A percentile compares a stretch with the other conserved stretches of the same genome.
phyloP scores from a whole-genome alignment of 2,113 vertebrate species.

The Poecile atricapillus region DNA sequence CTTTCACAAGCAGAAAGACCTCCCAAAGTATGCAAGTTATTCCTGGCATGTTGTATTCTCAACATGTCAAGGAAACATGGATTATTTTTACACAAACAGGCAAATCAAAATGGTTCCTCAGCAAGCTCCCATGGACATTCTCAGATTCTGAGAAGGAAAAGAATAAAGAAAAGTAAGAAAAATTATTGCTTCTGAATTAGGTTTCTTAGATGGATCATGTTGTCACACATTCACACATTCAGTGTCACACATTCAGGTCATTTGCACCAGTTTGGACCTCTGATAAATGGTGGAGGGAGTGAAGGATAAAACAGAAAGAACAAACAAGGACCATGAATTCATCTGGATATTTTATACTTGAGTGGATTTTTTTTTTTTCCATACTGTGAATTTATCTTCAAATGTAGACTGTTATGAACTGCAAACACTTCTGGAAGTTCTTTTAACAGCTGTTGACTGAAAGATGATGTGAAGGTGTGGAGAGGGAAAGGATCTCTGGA shows the following conservation, averaged over 20 bases:
- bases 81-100: conserved; percentile 36
- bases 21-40: conserved; percentile 45
- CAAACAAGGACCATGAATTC: not conserved
- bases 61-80: conserved; percentile 26
- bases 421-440: not conserved
- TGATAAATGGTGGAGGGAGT: not conserved
- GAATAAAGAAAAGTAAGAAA: not conserved
- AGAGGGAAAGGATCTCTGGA: not conserved
- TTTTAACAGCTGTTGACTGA: not conserved
- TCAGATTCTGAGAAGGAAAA: not conserved
- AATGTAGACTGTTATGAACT: not conserved
- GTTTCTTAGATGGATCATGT: not conserved
- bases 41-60: conserved; percentile 36
- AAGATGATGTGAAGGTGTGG: not conserved
- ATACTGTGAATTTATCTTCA: not conserved
- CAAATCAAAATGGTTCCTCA: conserved; percentile 3
- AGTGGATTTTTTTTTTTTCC: not conserved
- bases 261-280: not conserved
- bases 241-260: not conserved
- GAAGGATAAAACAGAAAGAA: not conserved
- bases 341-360: not conserved
- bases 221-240: not conserved
- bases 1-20: conserved; percentile 17
- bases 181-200: not conserved
- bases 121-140: not conserved